A percentile compares a stretch with the other conserved stretches of the same genome.
phyloP scores from a whole-genome alignment of 2,797 vertebrate species.

The Heliangelus exortis region DNA sequence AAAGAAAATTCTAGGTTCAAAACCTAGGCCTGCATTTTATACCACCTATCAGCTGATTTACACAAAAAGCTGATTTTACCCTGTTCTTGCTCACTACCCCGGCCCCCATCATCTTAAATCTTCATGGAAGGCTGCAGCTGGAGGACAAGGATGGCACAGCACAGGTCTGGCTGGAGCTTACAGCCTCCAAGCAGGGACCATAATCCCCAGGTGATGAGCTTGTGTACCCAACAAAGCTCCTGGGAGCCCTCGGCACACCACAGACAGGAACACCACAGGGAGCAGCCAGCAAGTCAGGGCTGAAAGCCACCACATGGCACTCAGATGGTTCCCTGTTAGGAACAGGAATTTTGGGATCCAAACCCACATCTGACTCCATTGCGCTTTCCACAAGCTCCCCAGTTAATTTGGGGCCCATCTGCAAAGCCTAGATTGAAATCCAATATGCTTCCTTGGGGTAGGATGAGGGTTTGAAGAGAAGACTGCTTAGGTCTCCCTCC shows the following conservation, averaged over 20 bases:
- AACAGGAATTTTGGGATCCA: conserved; percentile 5
- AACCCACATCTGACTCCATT: conserved; percentile 26
- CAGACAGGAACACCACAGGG: neutral
- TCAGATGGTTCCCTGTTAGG: neutral
- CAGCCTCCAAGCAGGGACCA: accelerated
- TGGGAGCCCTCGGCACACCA: accelerated
- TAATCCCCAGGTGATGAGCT: accelerated
- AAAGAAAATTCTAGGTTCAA: conserved; percentile 72
- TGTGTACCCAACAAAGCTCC: accelerated
- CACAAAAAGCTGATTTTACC: neutral
- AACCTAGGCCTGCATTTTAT: conserved; percentile 52
- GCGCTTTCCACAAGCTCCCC: neutral
- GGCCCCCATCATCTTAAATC: neutral
- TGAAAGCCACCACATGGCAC: neutral
- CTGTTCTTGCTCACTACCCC: neutral
- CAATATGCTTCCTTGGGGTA: neutral
- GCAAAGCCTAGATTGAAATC: conserved; percentile 29
- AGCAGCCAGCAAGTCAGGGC: neutral
- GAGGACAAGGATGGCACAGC: neutral
- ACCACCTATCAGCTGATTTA: conserved; percentile 11
- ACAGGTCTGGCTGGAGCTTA: neutral
- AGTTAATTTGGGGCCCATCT: neutral
- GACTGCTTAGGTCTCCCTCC: neutral
- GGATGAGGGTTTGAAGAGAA: conserved; percentile 11
- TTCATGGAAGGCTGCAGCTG: neutral